Evolutionary conservation across 2,113 vertebrate species (phyloP), one percentile per base, ranked within the genome.

Genomic region (Ailurus styani): DNA sequence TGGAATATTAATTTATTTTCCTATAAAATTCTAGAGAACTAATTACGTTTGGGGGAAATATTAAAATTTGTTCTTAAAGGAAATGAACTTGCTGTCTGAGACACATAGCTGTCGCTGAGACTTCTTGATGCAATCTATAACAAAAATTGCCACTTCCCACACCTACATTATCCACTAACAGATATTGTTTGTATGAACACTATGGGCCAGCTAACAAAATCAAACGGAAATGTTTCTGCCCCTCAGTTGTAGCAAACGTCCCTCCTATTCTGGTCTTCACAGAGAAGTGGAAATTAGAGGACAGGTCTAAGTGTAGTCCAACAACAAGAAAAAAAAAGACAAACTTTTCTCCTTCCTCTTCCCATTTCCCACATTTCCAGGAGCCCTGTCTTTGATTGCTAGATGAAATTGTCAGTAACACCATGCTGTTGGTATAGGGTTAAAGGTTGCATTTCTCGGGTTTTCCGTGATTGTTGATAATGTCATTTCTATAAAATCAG

Each of bases 401-500:
- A 60, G 6, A 52, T 57, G 17, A 29, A 14, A 77, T 40, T 93
- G 31, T 91, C 57, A 91, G 47, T 91, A 85, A 86, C 73, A 87
- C 29, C 62, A 78, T n/a, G 40, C 5, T 81, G 34, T 91, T 42
- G 25, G 68, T 42, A 6, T 23, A 55, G 11, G 78, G 57, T 85
- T 88, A 82, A 91, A 78, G 34, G 37, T 25, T 85, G 45, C 31
- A 78, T 88, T 87, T 94, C 62, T 90, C 93, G 68, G 68, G 27
- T 7, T 85, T 91, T 20, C 14, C 6, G 40, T 81, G 84, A 81
- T 66, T 93, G 68, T 15, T 85, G 79, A 85, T 75, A 57, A 82
- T 90, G 73, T 90, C 37, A 68, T 95, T 97, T 93, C 85, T 81
- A 81, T 6, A 85, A 77, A 96, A 68, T 55, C 40, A 95, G 45